Evolutionary conservation across 2,113 vertebrate species (phyloP).

Genomic region (Rhea pennata): DNA sequence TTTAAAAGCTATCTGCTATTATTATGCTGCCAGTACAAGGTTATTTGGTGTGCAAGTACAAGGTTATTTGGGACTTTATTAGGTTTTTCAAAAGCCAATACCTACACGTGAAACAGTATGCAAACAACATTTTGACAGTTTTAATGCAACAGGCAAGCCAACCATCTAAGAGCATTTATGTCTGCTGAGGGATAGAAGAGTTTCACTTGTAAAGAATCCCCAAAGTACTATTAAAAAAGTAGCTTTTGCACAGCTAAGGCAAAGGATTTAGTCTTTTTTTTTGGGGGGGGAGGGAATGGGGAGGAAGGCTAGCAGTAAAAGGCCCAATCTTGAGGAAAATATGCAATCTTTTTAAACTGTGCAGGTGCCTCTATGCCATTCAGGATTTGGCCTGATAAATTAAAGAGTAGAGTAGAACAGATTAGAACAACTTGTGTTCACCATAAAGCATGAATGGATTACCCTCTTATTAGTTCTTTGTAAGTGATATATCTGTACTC

Average conservation of each 20-base stretch:
- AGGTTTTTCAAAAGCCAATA: constrained; percentile 13
- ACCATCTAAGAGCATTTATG: neutral
- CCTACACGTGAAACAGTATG: neutral
- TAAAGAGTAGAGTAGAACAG: neutral
- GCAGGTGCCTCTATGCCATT: neutral
- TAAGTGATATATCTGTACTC: neutral
- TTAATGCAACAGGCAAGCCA: neutral
- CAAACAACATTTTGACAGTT: neutral
- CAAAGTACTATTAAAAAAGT: neutral
- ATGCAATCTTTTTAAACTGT: neutral
- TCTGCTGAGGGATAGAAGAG: neutral
- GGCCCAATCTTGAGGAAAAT: neutral
- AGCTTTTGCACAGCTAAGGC: neutral
- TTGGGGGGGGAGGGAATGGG: no score
- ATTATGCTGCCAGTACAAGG: constrained; percentile 55
- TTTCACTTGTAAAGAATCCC: neutral
- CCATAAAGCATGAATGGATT: neutral
- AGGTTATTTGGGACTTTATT: constrained; percentile 16
- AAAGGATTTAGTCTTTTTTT: neutral
- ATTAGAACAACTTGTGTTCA: neutral
- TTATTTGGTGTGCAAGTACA: constrained; percentile 34
- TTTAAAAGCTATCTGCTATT: constrained; percentile 46
- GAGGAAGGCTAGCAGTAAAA: neutral
- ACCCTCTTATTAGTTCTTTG: neutral
- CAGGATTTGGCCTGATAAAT: neutral